Evolutionary conservation across 2,888 invertebrate species (phyloP).

Genomic region (Panopea generosa): DNA sequence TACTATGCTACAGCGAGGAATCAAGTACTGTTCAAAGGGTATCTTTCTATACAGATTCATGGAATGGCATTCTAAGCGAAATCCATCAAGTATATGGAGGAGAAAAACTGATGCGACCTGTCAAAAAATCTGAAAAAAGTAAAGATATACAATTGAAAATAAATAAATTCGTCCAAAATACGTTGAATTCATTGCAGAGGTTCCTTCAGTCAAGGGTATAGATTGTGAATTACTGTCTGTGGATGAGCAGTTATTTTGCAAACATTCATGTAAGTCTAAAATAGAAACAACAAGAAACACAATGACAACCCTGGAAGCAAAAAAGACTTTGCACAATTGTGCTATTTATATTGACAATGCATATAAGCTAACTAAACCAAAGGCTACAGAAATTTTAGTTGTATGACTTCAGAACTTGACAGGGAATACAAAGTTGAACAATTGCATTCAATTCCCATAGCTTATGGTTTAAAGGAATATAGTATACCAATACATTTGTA

Average conservation of each 20-base stretch:
- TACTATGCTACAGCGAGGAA: constrained; percentile 32
- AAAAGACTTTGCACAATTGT: background rate
- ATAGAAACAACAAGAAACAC: too few species aligned
- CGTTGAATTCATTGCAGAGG: constrained; percentile 20
- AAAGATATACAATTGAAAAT: constrained; percentile 6
- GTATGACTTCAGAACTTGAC: constrained; percentile 26
- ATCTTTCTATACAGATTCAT: constrained; percentile 4
- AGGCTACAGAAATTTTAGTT: constrained; percentile 36
- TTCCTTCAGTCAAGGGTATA: constrained; percentile 17
- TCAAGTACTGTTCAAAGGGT: constrained; percentile 30
- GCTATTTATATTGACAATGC: background rate
- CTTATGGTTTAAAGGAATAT: constrained; percentile 39
- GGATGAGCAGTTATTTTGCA: too few species aligned
- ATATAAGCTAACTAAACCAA: constrained; percentile 22
- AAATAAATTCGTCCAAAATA: constrained; percentile 19
- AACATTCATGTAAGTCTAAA: too few species aligned
- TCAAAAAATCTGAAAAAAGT: background rate
- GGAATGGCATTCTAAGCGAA: background rate
- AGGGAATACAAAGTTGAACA: constrained; percentile 15
- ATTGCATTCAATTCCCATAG: constrained; percentile 21
- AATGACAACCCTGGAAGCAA: background rate
- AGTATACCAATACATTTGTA: constrained; percentile 24
- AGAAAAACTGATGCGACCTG: constrained; percentile 7
- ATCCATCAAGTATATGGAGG: background rate
- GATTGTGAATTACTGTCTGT: too few species aligned